These are phyloP conservation scores for Cistogaster globosa DNA, from an alignment of 2,888 invertebrate species.

Conservation along the genomic window DNA sequence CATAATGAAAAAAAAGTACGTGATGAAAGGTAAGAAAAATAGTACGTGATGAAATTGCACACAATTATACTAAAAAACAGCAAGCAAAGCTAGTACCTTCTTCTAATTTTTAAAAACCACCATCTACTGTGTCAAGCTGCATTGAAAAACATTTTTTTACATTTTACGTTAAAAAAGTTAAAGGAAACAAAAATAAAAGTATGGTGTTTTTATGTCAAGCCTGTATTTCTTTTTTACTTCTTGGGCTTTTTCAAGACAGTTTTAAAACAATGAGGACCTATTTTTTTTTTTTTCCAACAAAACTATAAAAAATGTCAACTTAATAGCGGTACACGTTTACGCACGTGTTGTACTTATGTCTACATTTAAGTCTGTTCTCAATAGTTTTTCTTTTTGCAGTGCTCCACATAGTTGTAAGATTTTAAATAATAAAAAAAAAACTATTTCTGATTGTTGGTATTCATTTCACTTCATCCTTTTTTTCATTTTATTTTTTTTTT, in stretches of 20 bases:
- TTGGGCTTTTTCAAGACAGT: slow-evolving; percentile 20
- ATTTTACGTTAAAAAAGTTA: slow-evolving; percentile 18
- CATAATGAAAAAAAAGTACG: slow-evolving; percentile 19
- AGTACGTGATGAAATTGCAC: slow-evolving; percentile 38
- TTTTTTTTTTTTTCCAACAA: background rate
- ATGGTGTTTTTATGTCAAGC: slow-evolving; percentile 37
- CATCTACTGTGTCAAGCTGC: slow-evolving; percentile 6
- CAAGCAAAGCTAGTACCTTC: background rate
- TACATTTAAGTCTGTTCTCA: background rate
- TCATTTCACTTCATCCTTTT: slow-evolving; percentile 18
- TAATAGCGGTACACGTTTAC: slow-evolving; percentile 16
- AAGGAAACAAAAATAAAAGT: slow-evolving; percentile 24
- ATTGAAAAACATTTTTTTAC: background rate
- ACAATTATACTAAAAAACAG: slow-evolving; percentile 14
- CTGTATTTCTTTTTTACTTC: background rate
- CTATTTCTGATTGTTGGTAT: slow-evolving; percentile 17
- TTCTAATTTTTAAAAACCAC: slow-evolving; percentile 6
- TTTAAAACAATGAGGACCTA: slow-evolving; percentile 16
- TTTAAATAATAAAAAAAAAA: slow-evolving; percentile 21
- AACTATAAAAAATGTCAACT: slow-evolving; percentile 13
- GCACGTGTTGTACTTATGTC: slow-evolving; percentile 4
- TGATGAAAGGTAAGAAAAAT: slow-evolving; percentile 56
- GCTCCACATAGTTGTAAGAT: slow-evolving; percentile 6
- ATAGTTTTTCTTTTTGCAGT: background rate
- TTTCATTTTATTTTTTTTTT: background rate